Evolutionary conservation across 2,888 invertebrate species (phyloP), one percentile per base, ranked within the genome.

Genomic region (Muschampia plurimacula): DNA sequence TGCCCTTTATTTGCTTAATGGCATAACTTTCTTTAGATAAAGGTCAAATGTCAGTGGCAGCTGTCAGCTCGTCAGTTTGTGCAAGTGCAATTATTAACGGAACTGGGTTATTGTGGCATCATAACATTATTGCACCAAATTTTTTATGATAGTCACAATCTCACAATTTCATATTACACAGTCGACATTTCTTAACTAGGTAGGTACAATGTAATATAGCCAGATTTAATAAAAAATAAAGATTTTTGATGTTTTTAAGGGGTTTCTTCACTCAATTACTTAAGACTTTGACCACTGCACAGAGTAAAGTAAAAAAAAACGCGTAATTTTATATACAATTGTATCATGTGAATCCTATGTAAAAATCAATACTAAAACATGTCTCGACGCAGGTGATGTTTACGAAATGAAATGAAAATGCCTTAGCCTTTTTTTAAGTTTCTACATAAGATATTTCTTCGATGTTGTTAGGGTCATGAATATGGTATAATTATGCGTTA

Each of bases 401-500:
- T 39, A 39, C 39, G 7, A 6, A 39, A 39, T 6, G 7, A 39
- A 39, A 6, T 22, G 22, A 22, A 22, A 22, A 22, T 22, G 22
- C 6, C 39, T 6, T 39, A 5, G 6, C 4, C 39, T 39, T 5
- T 39, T 39, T 39, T 39, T 46, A 46, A 12, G 4, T 46, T 46
- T 9, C 46, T 2, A 46, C 64, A 46, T 22, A 64, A 64, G 12
- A 46, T 13, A 46, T 46, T 28, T 22, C 2, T 15, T 15, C 5
- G 2, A 9, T 15, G n/a, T 52, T 41, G 39, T 5, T 22, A 66
- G 66, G 36, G 55, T 41, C 57, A 57, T 57, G 57, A 41, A 67
- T 55, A 57, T 41, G 57, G 57, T 67, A 67, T 67, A 84, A 87
- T 87, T 84, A 84, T 79, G 81, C 79, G 81, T 68, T 79, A 78